A percentile compares a stretch with the other conserved stretches of the same genome.
Evolutionary conservation across 23 tunicate genomes (phyloP).

Genomic region (Ciona savignyi): DNA sequence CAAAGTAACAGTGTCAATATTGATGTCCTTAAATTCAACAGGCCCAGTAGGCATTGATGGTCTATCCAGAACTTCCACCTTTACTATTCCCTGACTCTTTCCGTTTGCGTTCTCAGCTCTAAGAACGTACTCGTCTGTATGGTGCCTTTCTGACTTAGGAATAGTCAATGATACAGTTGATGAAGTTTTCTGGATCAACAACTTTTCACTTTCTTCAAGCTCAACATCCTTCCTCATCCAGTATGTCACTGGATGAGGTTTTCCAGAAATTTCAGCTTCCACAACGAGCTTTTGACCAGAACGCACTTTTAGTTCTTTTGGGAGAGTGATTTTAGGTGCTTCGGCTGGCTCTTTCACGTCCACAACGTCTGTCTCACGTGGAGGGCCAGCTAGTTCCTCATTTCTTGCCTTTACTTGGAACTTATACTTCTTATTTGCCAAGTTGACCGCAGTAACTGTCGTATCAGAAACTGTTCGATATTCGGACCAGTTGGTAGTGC

Average conservation of each 20-base stretch:
- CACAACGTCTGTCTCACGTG: slow-evolving; percentile 56
- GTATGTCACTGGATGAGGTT: slow-evolving; percentile 54
- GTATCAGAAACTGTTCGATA: slow-evolving; percentile 60
- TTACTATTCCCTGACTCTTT: slow-evolving; percentile 30
- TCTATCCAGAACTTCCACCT: slow-evolving; percentile 65
- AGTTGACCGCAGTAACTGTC: slow-evolving; percentile 44
- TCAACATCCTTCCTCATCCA: slow-evolving; percentile 70
- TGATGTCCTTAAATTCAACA: slow-evolving; percentile 49
- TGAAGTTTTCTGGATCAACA: slow-evolving; percentile 45
- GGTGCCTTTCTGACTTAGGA: slow-evolving; percentile 35
- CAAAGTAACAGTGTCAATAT: slow-evolving; percentile 62
- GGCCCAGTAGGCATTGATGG: slow-evolving; percentile 68
- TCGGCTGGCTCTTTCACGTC: slow-evolving; percentile 80
- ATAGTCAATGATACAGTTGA: slow-evolving; percentile 26
- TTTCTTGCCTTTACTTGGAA: slow-evolving; percentile 80
- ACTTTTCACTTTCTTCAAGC: slow-evolving; percentile 39
- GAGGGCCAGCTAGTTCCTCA: slow-evolving; percentile 60
- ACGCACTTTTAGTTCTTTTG: slow-evolving; percentile 36
- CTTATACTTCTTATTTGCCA: slow-evolving; percentile 56
- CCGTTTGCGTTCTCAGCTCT: slow-evolving; percentile 70
- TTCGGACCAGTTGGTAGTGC: slow-evolving; percentile 53
- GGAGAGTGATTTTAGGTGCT: slow-evolving; percentile 47
- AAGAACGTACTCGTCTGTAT: slow-evolving; percentile 60
- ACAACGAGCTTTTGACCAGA: slow-evolving; percentile 56
- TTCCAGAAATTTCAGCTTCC: slow-evolving; percentile 56